Evolutionary conservation across 2,113 vertebrate genomes (phyloP).

Genomic region (Poecile atricapillus): DNA sequence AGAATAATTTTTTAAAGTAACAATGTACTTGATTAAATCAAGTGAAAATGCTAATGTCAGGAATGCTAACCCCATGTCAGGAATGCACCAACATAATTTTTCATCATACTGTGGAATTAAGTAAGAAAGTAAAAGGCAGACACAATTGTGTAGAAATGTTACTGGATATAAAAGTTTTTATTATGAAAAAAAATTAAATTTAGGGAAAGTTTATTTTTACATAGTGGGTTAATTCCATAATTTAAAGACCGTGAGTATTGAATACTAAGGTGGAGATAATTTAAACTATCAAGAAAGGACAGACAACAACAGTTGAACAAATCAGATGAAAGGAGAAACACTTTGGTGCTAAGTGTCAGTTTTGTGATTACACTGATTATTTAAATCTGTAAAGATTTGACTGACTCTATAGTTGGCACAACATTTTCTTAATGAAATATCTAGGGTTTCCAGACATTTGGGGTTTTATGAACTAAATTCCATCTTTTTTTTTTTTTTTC

Average conservation of each 20-base stretch:
- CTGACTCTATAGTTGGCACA: background rate
- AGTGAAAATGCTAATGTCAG: background rate
- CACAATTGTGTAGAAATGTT: background rate
- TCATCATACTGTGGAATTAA: background rate
- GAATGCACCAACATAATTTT: background rate
- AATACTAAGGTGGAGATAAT: background rate
- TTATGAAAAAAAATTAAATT: background rate
- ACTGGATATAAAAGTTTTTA: background rate
- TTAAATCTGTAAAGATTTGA: background rate
- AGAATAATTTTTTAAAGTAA: background rate
- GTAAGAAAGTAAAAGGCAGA: background rate
- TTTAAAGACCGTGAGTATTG: background rate
- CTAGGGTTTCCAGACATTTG: background rate
- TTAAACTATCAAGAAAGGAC: background rate
- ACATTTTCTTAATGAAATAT: background rate
- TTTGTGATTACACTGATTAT: background rate
- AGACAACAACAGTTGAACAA: background rate
- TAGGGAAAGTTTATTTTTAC: background rate
- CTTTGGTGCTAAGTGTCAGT: background rate
- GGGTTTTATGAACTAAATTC: background rate
- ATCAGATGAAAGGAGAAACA: background rate
- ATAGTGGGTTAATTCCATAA: background rate
- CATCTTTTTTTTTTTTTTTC: rapidly evolving
- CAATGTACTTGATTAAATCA: background rate
- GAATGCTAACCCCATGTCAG: background rate